A percentile compares a stretch with the other conserved stretches of the same genome.
phyloP scores from a whole-genome alignment of 2,113 vertebrate genomes.

The Patagioenas fasciata region DNA sequence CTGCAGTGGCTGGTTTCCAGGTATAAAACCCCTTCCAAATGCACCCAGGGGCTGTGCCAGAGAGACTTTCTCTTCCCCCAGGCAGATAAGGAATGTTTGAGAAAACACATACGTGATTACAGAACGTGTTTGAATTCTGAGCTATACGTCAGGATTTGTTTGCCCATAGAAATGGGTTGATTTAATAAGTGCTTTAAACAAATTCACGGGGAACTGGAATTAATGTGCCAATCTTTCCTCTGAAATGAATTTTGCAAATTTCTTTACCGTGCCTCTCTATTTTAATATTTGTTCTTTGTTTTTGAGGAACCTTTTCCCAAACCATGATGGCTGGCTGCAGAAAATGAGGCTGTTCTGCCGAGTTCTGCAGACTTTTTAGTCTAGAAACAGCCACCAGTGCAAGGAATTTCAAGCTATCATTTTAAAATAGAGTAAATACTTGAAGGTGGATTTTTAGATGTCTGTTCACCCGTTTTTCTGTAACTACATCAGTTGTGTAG shows the following conservation, averaged over 20 bases:
- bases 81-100: conserved; percentile 62
- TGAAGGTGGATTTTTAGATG: not conserved
- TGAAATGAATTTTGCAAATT: conserved; percentile 6
- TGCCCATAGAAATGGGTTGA: conserved; percentile 32
- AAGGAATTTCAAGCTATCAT: not conserved
- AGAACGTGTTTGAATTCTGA: conserved; percentile 46
- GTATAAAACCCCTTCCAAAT: conserved; percentile 59
- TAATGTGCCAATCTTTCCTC: not conserved
- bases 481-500: not conserved
- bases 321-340: not conserved
- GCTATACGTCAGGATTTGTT: conserved; percentile 29
- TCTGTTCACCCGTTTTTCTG: not conserved
- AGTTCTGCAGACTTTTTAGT: not conserved
- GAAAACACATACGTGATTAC: conserved; percentile 43
- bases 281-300: not conserved
- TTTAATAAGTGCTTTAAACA: conserved; percentile 29
- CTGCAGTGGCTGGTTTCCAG: conserved; percentile 51
- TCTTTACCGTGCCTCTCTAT: not conserved
- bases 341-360: not conserved
- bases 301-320: not conserved
- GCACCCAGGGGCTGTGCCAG: conserved; percentile 44
- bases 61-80: conserved; percentile 47
- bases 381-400: not conserved
- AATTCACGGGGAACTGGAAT: not conserved
- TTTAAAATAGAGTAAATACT: not conserved